Evolutionary conservation across 2,797 vertebrate genomes (phyloP).

Genomic region (Microctenopoma stevenorrisi): DNA sequence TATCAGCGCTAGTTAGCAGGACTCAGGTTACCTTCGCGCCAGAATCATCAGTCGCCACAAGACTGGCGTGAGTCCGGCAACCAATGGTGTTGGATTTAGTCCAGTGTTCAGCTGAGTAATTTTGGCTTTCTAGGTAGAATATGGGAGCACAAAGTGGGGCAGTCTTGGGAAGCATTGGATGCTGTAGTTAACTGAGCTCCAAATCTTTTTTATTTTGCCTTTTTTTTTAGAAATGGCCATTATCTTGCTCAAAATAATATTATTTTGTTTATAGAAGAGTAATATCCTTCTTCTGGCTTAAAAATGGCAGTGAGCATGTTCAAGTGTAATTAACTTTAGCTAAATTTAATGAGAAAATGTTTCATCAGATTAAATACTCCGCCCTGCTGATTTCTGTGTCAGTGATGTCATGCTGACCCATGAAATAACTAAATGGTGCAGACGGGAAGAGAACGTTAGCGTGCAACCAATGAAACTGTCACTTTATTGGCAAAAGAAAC

Average conservation of each 20-base stretch:
- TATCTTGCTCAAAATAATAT: neutral
- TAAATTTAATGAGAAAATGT: neutral
- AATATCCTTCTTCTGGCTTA: neutral
- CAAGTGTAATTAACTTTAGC: neutral
- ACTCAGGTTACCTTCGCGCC: constrained; percentile 39
- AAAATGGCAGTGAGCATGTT: neutral
- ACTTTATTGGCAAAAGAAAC: neutral
- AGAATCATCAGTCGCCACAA: constrained; percentile 24
- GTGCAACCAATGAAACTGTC: constrained; percentile 5
- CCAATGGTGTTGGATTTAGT: constrained; percentile 38
- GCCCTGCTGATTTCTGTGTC: constrained; percentile 26
- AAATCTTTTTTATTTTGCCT: constrained; percentile 2
- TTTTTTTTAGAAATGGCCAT: neutral
- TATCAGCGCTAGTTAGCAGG: constrained; percentile 40
- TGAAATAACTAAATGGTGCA: constrained; percentile 3
- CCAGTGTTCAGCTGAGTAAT: constrained; percentile 25
- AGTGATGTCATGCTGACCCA: constrained; percentile 27
- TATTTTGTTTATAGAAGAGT: neutral
- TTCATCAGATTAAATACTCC: constrained; percentile 1
- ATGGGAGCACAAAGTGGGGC: constrained; percentile 14
- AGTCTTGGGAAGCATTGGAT: constrained; percentile 2
- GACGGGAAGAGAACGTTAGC: neutral
- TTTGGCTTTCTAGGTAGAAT: constrained; percentile 33
- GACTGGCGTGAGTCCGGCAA: constrained; percentile 36
- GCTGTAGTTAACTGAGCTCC: constrained; percentile 3